Evolutionary conservation across 2,797 vertebrate species (phyloP), one percentile per base, ranked within the genome.

Genomic region (Bryconaethiops microstoma): DNA sequence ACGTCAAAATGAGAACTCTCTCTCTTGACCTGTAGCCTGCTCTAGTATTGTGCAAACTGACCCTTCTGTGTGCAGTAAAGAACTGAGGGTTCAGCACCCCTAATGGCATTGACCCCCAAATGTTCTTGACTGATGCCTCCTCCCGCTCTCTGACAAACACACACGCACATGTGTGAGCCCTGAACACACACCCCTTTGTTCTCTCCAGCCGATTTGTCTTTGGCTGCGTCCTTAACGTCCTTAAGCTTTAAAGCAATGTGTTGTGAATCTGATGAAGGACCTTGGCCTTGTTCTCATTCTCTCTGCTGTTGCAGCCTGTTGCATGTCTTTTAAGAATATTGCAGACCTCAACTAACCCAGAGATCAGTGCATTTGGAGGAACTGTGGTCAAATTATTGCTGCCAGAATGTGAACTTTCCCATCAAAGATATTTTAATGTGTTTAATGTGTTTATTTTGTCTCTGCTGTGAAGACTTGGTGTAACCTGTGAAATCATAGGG

Each of bases 101-200:
- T 81, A 83, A 84, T 83, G 76, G 76, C 76, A 80, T 76, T 87
- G 86, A 87, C 85, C 84, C 85, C 67, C 67, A 73, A 85, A 86
- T 76, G 82, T 82, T 82, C 82, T 83, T 85, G 57, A 74, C 73
- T 77, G 63, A 81, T 39, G 55, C 60, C 69, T 64, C 23, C 69
- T 35, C 40, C 25, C 52, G 19, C 39, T 12, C 10, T 40, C 25
- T 52, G 54, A 50, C 64, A 40, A 68, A 42, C 50, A 45, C 57
- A 39, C 71, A 60, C 40, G 54, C 78, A 57, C 62, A 35, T 21
- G 21, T 48, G 40, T 60, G 57, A 67, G 40, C 39, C 35, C 2
- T 52, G 25, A 29, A 17, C 7, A 8, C 40, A 74, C 52, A 63
- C 40, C 23, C 23, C 16, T 65, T 77, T 68, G 64, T 68, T 59